Base-by-base conservation (phyloP, 2,797 vertebrate species). In the Anguilla obscura region DNA sequence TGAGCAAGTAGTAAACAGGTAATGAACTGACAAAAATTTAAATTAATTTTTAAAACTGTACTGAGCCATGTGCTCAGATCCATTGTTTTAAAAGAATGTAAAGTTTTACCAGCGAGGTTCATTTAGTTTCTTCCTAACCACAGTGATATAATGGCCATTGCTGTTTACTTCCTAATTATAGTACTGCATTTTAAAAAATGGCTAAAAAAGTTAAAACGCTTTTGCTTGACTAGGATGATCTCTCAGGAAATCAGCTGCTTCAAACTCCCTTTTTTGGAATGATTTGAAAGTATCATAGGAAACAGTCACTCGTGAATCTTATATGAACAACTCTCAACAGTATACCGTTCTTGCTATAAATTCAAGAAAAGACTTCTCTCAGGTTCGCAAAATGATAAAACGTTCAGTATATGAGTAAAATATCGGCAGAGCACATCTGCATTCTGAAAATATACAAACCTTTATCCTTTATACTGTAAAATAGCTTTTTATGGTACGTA, bases 381-480 rank as follows among this genome's bases (percentile, higher is more conserved):
- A 56, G 87, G 83, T 91, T 90, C 92, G 92, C 92, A 93, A 94
- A 94, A 94, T 91, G 93, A 90, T 85, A 91, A 89, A 94, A 92
- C 89, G 93, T 85, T 91, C 90, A 93, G 94, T 89, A 91, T 92
- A 93, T 91, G 94, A 93, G 89, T 93, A 94, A 89, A 92, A 94
- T 92, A 94, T 94, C 91, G 52, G 93, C 95, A 95, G 95, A 96
- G 95, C 94, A 95, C 89, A 92, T 87, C 88, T 94, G 94, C 95
- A 93, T 91, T 94, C 93, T 94, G 93, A 96, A 96, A 96, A 96
- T 95, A 96, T 96, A 96, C 96, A 96, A 50, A 93, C 94, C 95
- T 94, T 94, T 93, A 82, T 93, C 93, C 93, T 93, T 93, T 94
- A 91, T 93, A 94, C 88, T 92, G 94, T 94, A 96, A 96, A 96